Evolutionary conservation across 1,140 invertebrate species (phyloP), one percentile per base, ranked within the genome.

Genomic region (Asobara japonica): DNA sequence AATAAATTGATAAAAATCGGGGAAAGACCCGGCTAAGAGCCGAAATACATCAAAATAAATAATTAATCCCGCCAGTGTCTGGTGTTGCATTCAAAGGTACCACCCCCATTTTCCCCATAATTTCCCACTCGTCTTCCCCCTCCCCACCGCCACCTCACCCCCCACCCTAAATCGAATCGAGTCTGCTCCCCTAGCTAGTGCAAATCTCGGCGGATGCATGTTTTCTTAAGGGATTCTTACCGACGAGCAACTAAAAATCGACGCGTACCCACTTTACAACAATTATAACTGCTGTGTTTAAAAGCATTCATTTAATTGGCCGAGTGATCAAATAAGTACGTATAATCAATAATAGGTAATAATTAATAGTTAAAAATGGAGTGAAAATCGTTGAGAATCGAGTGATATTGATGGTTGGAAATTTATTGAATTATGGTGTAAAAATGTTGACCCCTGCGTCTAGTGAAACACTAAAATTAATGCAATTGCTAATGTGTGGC

Each of bases 181-280:
- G 18, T 22, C 36, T 48, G 78, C 81, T 85, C 82, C 83, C 83
- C 83, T 82, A 83, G 80, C 78, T 79, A 84, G 84, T 83, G 82
- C 80, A 86, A 86, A 84, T 85, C 83, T 86, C 84, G 79, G 80
- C 82, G 80, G 82, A 81, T 80, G 83, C 84, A 85, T 85, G 84
- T 85, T 85, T 85, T 86, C 83, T 83, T 86, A 82, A 85, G 84
- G 82, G 80, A 85, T 82, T 83, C 82, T 83, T 82, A 73, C 77
- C 77, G 76, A 45, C 20, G 27, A 27, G 27, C 27, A 8, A 27
- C 20, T 31, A 62, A 81, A 80, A 72, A 82, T 77, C 77, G 78
- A 83, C 80, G 83, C 79, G 83, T 31, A 62, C 48, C 27, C 11
- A 60, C 68, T 75, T 66, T 71, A 69, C 45, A 20, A 25, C 65